Conservation (phyloP, 2,113 vertebrate genomes). For the Cisticola juncidis region DNA sequence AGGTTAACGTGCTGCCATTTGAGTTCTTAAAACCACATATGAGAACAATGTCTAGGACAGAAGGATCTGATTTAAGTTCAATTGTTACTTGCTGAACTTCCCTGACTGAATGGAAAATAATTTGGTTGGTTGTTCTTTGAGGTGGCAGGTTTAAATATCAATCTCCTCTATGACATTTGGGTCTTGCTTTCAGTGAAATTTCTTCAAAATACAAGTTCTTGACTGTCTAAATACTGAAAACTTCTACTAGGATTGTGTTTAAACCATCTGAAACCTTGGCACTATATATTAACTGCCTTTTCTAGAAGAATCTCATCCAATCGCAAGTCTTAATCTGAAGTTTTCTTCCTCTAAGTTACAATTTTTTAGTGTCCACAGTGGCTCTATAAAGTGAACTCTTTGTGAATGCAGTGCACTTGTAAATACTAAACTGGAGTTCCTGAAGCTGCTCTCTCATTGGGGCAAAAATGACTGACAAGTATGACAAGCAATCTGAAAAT, state of each 20-base stretch:
- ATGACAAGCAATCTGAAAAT: not conserved
- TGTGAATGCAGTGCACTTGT: not conserved
- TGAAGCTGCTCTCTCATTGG: not conserved
- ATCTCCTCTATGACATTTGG: not conserved
- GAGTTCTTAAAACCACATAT: constrained; percentile 39
- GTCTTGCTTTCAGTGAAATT: not conserved
- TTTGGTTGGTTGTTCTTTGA: not conserved
- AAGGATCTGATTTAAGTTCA: constrained; percentile 35
- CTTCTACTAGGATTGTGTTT: not conserved
- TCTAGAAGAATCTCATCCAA: not conserved
- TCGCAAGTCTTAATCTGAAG: not conserved
- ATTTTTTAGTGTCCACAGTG: not conserved
- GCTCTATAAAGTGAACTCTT: not conserved
- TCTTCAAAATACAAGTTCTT: not conserved
- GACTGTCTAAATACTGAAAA: not conserved
- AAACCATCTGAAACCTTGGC: not conserved
- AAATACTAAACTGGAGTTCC: not conserved
- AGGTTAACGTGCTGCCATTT: constrained; percentile 31
- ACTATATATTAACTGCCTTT: not conserved
- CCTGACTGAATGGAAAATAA: constrained; percentile 12
- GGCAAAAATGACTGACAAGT: not conserved
- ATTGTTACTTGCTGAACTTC: constrained; percentile 6
- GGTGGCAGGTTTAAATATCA: not conserved
- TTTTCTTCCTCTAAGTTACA: not conserved
- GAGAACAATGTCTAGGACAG: not conserved